A percentile compares a stretch with the other conserved stretches of the same genome.
These are phyloP conservation scores for Neotoma lepida DNA, from an alignment of 2,113 vertebrate species.

Conservation along the genomic window DNA sequence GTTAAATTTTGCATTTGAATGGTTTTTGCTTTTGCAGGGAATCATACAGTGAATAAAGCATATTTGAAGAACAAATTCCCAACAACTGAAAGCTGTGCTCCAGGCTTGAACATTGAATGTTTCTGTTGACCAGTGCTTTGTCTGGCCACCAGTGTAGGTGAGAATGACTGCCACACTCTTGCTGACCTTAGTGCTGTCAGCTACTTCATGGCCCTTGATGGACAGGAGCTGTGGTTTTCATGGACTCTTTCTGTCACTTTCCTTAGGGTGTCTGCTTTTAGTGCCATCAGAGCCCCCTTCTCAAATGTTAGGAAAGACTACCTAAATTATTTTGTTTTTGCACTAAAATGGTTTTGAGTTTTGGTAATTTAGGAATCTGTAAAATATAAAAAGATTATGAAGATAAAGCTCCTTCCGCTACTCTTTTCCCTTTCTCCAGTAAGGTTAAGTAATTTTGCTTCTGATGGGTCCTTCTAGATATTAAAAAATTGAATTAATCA, in stretches of 20 bases:
- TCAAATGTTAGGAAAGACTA: slow-evolving; percentile 1
- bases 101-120: neutral
- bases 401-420: neutral
- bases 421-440: neutral
- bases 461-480: slow-evolving; percentile 7
- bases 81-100: neutral
- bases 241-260: neutral
- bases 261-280: slow-evolving; percentile 27
- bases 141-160: neutral
- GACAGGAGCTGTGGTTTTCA: neutral
- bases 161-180: neutral
- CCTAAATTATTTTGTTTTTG: neutral
- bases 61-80: neutral
- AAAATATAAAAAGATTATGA: neutral
- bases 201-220: neutral
- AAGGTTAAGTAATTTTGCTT: slow-evolving; percentile 56
- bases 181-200: neutral
- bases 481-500: neutral
- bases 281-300: neutral
- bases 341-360: slow-evolving; percentile 3
- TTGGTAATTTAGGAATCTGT: neutral
- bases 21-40: slow-evolving; percentile 32
- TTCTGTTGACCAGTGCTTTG: neutral
- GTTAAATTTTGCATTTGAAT: slow-evolving; percentile 31
- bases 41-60: neutral